Base-by-base conservation (phyloP, 2,888 invertebrate genomes). In the Vesta saturnalis region DNA sequence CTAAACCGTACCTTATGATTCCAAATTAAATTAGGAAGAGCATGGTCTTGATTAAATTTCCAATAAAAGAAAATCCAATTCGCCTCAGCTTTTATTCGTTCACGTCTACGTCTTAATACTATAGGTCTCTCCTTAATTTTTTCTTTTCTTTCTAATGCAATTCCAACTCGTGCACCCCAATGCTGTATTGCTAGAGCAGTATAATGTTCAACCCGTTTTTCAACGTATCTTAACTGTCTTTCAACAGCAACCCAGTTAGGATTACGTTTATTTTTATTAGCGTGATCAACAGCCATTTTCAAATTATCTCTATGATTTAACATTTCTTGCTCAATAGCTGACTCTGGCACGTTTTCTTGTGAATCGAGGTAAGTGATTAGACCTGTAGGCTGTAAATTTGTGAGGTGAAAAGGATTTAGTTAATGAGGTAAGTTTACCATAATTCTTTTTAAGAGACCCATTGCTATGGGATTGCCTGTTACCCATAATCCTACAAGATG, bases 11-110 rank as follows among this genome's bases (percentile, higher is more conserved):
- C 94, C 84, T 97, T 97, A 81, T 97, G 97, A 84, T 99, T 99
- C 99, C 99, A 99, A 79, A 99, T 97, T 46, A 99, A 88, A 86
- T 99, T 97, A 0, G 99, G 96, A 83, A 96, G 89, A 65, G 95
- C 92, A 82, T 99, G 99, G 85, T 99, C 97, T 80, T 91, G 90
- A 80, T 91, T 91, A 85, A 99, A 99, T 85, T 96, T 94, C 84
- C 95, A 96, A 85, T 96, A 99, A 86, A 99, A 98, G 74, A 96
- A 87, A 59, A 91, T 89, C 95, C 97, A 97, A 85, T 97, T 97
- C 16, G 93, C 92, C 77, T 91, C 91, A 59, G 93, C 91, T 85
- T 95, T 95, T 70, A 97, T 90, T 70, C 94, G 85, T 83, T 97
- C 96, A 18, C 99, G 86, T 4, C 98, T 88, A 78, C 97, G 92